phyloP scores from a whole-genome alignment of 2,888 invertebrate species.

The Subacronicta megacephala region DNA sequence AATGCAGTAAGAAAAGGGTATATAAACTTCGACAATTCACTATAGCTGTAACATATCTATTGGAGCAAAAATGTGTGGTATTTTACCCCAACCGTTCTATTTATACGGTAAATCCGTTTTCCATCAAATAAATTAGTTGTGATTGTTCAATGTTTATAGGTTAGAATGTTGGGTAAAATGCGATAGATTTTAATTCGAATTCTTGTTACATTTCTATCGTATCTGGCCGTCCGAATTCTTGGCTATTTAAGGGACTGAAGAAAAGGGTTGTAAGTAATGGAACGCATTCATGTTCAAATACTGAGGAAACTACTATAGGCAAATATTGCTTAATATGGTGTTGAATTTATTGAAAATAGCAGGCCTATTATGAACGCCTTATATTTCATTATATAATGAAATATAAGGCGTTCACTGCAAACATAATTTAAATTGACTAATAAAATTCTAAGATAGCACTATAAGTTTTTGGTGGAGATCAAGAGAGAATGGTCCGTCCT shows the following conservation, averaged over 20 bases:
- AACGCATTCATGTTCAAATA: background rate
- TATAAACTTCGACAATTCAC: background rate
- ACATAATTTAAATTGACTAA: no score
- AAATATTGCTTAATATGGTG: background rate
- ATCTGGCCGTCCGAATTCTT: constrained; percentile 19
- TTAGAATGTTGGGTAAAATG: constrained; percentile 28
- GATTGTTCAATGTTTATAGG: constrained; percentile 42
- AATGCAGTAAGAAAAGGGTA: no score
- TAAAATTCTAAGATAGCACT: no score
- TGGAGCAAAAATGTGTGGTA: constrained; percentile 22
- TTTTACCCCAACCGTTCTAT: constrained; percentile 12
- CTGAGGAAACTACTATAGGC: no score
- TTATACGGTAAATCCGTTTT: constrained; percentile 12
- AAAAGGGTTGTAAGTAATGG: background rate
- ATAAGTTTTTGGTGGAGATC: no score
- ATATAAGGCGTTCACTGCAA: no score
- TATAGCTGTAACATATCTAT: background rate
- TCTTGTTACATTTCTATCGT: constrained; percentile 33
- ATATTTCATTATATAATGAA: no score
- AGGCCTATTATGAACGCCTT: no score
- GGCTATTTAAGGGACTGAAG: constrained; percentile 2
- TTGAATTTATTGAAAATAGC: no score
- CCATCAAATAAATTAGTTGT: constrained; percentile 48
- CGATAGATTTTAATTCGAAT: constrained; percentile 43
- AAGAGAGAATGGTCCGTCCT: no score